These are phyloP conservation scores for Amphibalanus amphitrite DNA, from an alignment of 1,140 invertebrate species.

Conservation along the genomic window DNA sequence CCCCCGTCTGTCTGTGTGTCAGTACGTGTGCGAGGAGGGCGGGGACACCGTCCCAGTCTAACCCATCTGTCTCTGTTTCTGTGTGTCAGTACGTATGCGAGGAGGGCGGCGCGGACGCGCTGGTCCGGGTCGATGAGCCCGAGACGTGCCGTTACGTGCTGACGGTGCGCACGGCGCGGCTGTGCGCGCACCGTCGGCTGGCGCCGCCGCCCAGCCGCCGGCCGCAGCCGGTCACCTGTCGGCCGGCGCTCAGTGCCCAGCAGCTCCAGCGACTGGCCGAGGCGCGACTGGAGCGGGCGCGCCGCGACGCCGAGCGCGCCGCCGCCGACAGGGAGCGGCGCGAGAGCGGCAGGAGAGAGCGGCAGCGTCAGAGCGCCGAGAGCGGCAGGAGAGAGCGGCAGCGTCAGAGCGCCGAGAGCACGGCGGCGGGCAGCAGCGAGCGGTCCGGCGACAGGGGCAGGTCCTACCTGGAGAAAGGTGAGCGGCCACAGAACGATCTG, in stretches of 20 bases:
- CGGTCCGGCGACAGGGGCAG: no score
- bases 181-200: slow-evolving; percentile 32
- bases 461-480: no score
- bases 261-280: slow-evolving; percentile 11
- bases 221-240: slow-evolving; percentile 29
- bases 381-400: no score
- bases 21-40: no score
- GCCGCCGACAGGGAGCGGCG: no score
- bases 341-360: no score
- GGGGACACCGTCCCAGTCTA: no score
- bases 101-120: slow-evolving; percentile 29
- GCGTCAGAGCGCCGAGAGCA: background rate
- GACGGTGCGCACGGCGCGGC: slow-evolving; percentile 28
- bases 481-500: no score
- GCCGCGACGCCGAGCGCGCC: background rate
- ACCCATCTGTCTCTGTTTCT: no score
- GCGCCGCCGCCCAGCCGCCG: slow-evolving; percentile 25
- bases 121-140: slow-evolving; percentile 31
- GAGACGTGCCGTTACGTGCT: slow-evolving; percentile 32
- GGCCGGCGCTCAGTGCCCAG: slow-evolving; percentile 24
- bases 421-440: no score
- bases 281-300: background rate
- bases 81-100: slow-evolving; percentile 30
- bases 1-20: no score
- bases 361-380: no score